A percentile compares a stretch with the other conserved stretches of the same genome.
Evolutionary conservation across 2,113 vertebrate species (phyloP).

Genomic region (Paratilapia polleni): DNA sequence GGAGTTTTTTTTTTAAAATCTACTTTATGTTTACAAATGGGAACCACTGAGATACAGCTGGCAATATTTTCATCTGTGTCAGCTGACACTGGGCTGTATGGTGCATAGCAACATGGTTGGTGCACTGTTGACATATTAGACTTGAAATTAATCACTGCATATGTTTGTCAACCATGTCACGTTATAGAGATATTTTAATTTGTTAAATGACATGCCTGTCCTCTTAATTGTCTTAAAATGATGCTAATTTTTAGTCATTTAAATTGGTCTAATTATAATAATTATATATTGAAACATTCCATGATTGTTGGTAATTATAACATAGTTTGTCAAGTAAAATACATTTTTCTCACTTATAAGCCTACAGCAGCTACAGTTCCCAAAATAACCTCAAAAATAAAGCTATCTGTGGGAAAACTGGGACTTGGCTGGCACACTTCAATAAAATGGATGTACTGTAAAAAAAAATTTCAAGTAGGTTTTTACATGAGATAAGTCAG

Average conservation of each 20-base stretch:
- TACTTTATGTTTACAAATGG: too few species aligned
- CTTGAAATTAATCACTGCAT: constrained; percentile 11
- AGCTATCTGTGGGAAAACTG: fast-evolving
- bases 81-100: background rate
- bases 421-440: background rate
- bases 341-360: background rate
- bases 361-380: background rate
- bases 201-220: constrained; percentile 5
- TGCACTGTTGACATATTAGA: constrained; percentile 22
- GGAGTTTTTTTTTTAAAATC: too few species aligned
- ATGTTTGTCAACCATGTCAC: constrained; percentile 22
- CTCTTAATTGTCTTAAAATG: constrained; percentile 11
- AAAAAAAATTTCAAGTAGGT: too few species aligned
- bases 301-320: constrained; percentile 1
- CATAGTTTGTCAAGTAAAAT: background rate
- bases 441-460: background rate
- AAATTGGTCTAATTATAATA: constrained; percentile 1
- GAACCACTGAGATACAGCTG: background rate
- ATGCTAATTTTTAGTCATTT: background rate
- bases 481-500: background rate
- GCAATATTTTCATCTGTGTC: background rate
- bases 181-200: constrained; percentile 12
- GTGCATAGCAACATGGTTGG: constrained; percentile 5
- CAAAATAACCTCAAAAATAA: background rate
- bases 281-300: constrained; percentile 5